Evolutionary conservation across 2,888 invertebrate species (phyloP), one percentile per base, ranked within the genome.

Genomic region (Hyles lineata): DNA sequence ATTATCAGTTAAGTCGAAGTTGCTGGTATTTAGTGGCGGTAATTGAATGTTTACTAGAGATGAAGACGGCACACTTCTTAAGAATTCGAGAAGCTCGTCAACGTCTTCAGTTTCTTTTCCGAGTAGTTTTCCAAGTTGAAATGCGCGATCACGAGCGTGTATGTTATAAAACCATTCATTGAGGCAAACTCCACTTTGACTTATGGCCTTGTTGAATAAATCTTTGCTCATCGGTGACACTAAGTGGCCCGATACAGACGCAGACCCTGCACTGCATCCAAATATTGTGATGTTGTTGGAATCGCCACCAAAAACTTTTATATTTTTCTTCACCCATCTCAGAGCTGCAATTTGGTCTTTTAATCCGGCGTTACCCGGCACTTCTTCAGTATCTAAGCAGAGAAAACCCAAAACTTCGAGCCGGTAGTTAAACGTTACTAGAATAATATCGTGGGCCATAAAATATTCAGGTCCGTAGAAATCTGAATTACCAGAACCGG

Each of bases 341-440:
- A 95, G 77, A n/a, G 94, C 95, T n/a, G 92, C 88, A 0, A 91
- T 92, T 84, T 95, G 94, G 76, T 95, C 95, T 83, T 94, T 95
- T 69, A 95, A 79, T 0, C 95, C 95, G 3, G 95, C 94, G 73
- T 95, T 95, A 1, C 95, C 95, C 0, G 94, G 91, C 0, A 94
- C 92, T 74, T 93, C 90, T 74, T 93, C 92, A 25, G 80, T 93
- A 77, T 93, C 92, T 4, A 95, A 85, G 79, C 94, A 93, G 2
- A 95, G 81, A 74, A 95, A 95, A 2, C 95, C 95, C 8, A 95
- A 82, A 2, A 92, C 94, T 86, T 94, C 95, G 58, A 95, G 79
- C 80, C 95, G 89, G 75, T 95, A 95, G 81, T 95, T 95, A 25
- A 94, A 83, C 8, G 95, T 95, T 59, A 95, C 94, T 70, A 95